phyloP scores from a whole-genome alignment of 2,888 invertebrate species.

The Oxycera nigricornis region DNA sequence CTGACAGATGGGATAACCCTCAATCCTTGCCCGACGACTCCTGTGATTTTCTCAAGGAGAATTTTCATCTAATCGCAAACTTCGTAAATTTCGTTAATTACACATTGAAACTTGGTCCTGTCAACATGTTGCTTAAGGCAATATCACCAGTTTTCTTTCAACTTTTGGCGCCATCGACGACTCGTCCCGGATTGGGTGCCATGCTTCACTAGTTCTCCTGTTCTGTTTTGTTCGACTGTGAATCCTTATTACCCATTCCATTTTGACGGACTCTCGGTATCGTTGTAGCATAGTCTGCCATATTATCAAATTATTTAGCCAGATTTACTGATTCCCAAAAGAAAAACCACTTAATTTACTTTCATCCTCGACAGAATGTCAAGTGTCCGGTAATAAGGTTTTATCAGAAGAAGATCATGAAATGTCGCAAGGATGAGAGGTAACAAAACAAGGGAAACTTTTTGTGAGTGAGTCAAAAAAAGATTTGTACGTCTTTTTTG shows the following conservation, averaged over 20 bases:
- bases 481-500: too few relatives aligned
- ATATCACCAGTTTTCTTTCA: background rate
- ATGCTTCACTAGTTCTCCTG: too few relatives aligned
- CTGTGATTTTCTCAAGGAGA: background rate
- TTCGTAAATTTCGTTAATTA: slow-evolving; percentile 37
- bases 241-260: background rate
- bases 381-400: slow-evolving; percentile 39
- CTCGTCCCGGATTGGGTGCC: background rate
- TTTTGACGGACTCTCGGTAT: background rate
- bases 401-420: slow-evolving; percentile 26
- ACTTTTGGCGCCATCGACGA: background rate
- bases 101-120: slow-evolving; percentile 33
- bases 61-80: slow-evolving; percentile 23
- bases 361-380: slow-evolving; percentile 37
- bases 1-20: background rate
- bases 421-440: background rate
- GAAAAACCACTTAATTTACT: slow-evolving; percentile 41
- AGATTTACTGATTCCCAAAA: slow-evolving; percentile 38
- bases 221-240: too few relatives aligned
- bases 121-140: slow-evolving; percentile 38
- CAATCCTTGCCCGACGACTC: background rate
- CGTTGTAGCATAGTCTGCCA: background rate
- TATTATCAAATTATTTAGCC: slow-evolving; percentile 39
- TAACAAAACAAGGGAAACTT: slow-evolving; percentile 22
- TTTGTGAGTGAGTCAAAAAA: too few relatives aligned